Base-by-base conservation (phyloP, 2,113 vertebrate genomes). In the Corythaeola cristata region DNA sequence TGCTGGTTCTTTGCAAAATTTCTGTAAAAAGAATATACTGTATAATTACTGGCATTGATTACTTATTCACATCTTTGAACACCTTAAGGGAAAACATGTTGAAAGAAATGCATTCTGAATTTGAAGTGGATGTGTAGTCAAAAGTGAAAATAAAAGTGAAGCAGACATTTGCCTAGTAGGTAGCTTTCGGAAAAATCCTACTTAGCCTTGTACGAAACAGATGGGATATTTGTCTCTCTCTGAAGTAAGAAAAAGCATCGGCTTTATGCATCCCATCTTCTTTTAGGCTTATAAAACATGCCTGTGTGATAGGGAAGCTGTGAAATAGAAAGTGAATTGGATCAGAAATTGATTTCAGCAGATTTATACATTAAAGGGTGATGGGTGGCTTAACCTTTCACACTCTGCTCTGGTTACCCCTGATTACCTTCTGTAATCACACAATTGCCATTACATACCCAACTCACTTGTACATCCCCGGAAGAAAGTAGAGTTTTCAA, bases 111-210 rank as follows among this genome's bases (percentile, higher is more conserved):
- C 24, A 60, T 84, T 86, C 64, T 79, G 80, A 93, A 92, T 93
- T 88, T 97, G 68, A 94, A 77, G 52, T 75, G 67, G 49, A 59
- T 93, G 59, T 89, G 49, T 69, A 94, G 88, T 92, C 73, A 90
- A 94, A 82, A 87, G 26, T 68, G 53, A 94, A 94, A 96, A 90
- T 87, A 91, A 93, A 92, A 96, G n/a, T 76, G 81, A 88, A 88
- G 23, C 55, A 90, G 75, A 84, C 64, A 78, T 90, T 95, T 95
- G 41, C 68, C 68, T 96, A 50, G 66, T 95, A 75, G 45, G 91
- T 67, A 92, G 45, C 68, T 96, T 67, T 95, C 33, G 86, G 64
- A 47, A 91, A 90, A 89, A 79, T 86, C 62, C 87, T 96, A 39
- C 72, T 96, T 77, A 68, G 45, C 24, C 37, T 88, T 69, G 18